Conservation (phyloP, 2,113 vertebrate genomes). For the Argyrosomus japonicus region DNA sequence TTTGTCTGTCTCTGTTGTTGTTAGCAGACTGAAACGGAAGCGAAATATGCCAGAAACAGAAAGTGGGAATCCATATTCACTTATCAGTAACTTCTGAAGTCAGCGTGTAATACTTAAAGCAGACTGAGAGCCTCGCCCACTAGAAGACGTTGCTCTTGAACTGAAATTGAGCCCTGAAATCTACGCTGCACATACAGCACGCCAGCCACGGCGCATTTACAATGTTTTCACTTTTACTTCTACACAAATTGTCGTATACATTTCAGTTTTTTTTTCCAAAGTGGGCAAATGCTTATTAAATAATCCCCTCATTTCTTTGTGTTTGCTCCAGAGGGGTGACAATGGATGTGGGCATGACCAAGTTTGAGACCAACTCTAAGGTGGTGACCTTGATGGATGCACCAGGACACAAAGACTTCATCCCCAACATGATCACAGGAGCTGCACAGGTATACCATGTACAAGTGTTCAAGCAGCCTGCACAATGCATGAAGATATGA, state of each 20-base stretch:
- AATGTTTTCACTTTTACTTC: not conserved
- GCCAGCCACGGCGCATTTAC: not conserved
- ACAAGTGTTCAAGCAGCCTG: not conserved
- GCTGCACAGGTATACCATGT: conserved; percentile 91
- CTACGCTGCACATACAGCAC: too few relatives aligned
- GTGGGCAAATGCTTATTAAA: not conserved
- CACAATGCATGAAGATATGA: not conserved
- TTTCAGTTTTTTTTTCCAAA: not conserved
- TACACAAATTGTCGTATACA: not conserved
- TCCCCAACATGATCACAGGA: conserved; percentile 99
- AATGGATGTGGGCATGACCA: conserved; percentile 99
- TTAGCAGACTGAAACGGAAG: conserved; percentile 51
- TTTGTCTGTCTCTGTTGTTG: conserved; percentile 24
- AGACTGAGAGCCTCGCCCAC: conserved; percentile 34
- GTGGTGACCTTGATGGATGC: conserved; percentile 98
- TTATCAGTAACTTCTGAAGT: conserved; percentile 47
- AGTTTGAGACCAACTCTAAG: conserved; percentile 96
- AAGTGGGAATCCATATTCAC: conserved; percentile 52
- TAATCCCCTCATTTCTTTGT: not conserved
- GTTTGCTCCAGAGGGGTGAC: conserved; percentile 92
- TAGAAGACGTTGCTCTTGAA: not conserved
- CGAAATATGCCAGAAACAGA: conserved; percentile 62
- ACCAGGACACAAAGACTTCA: conserved; percentile 98
- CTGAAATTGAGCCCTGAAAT: conserved; percentile 6
- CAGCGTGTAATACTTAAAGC: conserved; percentile 12